phyloP scores from a whole-genome alignment of 2,113 vertebrate species.

The Equus quagga region DNA sequence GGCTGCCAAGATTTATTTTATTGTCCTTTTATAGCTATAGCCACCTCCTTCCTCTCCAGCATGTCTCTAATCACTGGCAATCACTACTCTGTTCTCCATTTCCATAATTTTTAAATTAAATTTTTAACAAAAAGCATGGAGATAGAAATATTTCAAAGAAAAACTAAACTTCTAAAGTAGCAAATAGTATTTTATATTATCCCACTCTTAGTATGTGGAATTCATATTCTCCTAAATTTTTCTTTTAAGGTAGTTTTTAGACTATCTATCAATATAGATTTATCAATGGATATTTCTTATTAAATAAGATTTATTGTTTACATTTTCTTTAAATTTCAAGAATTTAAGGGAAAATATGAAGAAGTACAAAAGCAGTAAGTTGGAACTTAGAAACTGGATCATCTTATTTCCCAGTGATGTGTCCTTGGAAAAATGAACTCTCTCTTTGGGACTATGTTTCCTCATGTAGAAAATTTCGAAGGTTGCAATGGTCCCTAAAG shows the following conservation, averaged over 20 bases:
- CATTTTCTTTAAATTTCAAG: background rate
- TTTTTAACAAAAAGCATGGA: background rate
- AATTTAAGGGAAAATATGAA: background rate
- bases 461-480: background rate
- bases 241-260: background rate
- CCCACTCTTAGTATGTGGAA: background rate
- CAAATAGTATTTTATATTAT: background rate
- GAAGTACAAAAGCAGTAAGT: background rate
- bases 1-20: background rate
- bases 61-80: background rate
- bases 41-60: fast-evolving
- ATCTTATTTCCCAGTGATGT: background rate
- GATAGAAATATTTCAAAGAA: background rate
- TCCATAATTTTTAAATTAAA: background rate
- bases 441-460: background rate
- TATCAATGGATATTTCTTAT: background rate
- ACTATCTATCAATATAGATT: background rate
- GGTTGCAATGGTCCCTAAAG: background rate
- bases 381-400: background rate
- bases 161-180: background rate
- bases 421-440: background rate
- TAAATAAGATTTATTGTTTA: conserved; percentile 1
- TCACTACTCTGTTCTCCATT: background rate
- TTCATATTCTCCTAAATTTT: background rate
- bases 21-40: background rate